A percentile compares a stretch with the other conserved stretches of the same genome.
phyloP scores from a whole-genome alignment of 2,888 invertebrate genomes.

The Hydriomena furcata region DNA sequence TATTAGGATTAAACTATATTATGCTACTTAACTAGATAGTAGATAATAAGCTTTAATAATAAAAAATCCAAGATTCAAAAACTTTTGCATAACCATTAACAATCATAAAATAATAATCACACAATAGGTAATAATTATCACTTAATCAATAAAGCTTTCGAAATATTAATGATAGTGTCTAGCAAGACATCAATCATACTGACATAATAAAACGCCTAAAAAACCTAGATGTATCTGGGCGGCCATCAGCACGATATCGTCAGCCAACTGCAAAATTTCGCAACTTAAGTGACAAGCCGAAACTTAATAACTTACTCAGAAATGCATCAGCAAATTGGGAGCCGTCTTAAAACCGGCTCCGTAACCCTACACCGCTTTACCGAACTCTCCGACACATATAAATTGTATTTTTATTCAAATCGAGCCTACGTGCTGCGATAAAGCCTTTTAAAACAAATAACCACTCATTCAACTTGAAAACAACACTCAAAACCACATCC shows the following conservation, averaged over 20 bases:
- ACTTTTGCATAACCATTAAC: too few relatives aligned
- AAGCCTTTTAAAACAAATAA: slow-evolving; percentile 80
- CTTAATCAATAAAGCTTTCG: slow-evolving; percentile 13
- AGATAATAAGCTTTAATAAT: too few relatives aligned
- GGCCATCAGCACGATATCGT: slow-evolving; percentile 45
- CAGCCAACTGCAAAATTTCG: slow-evolving; percentile 76
- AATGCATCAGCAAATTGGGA: slow-evolving; percentile 81
- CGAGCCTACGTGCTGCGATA: slow-evolving; percentile 77
- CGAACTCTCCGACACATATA: slow-evolving; percentile 79
- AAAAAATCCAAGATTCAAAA: too few relatives aligned
- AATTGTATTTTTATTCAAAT: slow-evolving; percentile 84
- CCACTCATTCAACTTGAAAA: slow-evolving; percentile 55
- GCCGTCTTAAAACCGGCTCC: slow-evolving; percentile 72
- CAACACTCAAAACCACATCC: slow-evolving; percentile 50
- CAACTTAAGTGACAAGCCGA: slow-evolving; percentile 80
- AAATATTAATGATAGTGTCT: slow-evolving; percentile 22
- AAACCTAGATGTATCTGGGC: slow-evolving; percentile 41
- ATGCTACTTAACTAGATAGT: too few relatives aligned
- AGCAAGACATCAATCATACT: slow-evolving; percentile 27
- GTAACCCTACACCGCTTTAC: slow-evolving; percentile 78
- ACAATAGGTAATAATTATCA: too few relatives aligned
- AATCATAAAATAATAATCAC: too few relatives aligned
- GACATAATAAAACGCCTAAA: slow-evolving; percentile 28
- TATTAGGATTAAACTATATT: too few relatives aligned
- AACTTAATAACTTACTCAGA: slow-evolving; percentile 83